Percentiles rank a stretch among this genome's conserved stretches.
These are phyloP conservation scores for Melipona quadrifasciata DNA, from an alignment of 1,140 invertebrate species.

Conservation along the genomic window DNA sequence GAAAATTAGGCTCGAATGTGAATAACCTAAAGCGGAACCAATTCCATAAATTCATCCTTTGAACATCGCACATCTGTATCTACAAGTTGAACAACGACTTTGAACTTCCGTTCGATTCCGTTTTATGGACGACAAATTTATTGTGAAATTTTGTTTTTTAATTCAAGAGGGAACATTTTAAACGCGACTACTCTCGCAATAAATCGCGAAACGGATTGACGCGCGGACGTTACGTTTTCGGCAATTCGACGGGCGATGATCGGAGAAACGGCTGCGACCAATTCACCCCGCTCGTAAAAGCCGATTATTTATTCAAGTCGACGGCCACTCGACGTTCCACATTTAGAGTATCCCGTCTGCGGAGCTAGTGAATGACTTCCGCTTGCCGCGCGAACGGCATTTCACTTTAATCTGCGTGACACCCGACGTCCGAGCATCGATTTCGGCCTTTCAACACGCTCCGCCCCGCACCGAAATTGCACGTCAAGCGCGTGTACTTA, in stretches of 20 bases:
- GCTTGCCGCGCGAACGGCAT: constrained; percentile 52
- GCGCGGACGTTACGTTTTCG: neutral
- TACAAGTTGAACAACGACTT: too few relatives aligned
- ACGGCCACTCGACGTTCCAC: constrained; percentile 50
- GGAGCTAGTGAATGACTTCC: constrained; percentile 64
- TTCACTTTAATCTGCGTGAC: constrained; percentile 58
- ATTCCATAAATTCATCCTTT: too few relatives aligned
- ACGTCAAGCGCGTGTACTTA: neutral
- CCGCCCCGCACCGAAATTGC: neutral
- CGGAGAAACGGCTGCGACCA: neutral
- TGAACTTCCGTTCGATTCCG: too few relatives aligned
- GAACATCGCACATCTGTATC: too few relatives aligned
- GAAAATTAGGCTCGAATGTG: too few relatives aligned
- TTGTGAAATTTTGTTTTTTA: too few relatives aligned
- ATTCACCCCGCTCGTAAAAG: constrained; percentile 33
- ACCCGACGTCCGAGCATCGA: constrained; percentile 30
- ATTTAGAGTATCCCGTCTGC: constrained; percentile 66
- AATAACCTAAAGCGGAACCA: too few relatives aligned
- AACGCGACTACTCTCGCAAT: neutral
- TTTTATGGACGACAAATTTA: too few relatives aligned
- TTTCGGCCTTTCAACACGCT: neutral
- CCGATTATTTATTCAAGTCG: constrained; percentile 66
- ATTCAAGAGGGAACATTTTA: too few relatives aligned
- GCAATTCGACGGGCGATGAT: constrained; percentile 20
- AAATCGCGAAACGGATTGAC: neutral